phyloP scores from a whole-genome alignment of 2,113 vertebrate species.

The Picathartes gymnocephalus region DNA sequence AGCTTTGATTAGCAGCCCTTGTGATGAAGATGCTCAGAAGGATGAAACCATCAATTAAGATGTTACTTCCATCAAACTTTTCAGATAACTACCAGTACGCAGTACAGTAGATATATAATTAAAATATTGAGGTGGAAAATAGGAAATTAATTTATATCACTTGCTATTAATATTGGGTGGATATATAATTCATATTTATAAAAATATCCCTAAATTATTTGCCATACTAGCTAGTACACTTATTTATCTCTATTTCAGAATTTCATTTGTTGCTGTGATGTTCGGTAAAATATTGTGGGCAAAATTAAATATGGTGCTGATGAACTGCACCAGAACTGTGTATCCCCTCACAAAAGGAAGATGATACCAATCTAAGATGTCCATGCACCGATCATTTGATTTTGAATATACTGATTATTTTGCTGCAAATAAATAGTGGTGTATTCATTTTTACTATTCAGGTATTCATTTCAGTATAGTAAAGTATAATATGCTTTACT shows the following conservation, averaged over 20 bases:
- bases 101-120: neutral
- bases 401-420: neutral
- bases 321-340: neutral
- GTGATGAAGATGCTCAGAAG: neutral
- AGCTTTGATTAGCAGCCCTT: neutral
- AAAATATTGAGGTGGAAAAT: neutral
- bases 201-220: neutral
- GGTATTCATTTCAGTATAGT: neutral
- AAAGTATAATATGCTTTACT: neutral
- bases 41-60: neutral
- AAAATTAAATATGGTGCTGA: neutral
- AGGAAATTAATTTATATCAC: neutral
- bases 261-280: neutral
- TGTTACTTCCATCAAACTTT: neutral
- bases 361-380: neutral
- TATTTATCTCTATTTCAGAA: neutral
- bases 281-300: neutral
- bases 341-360: neutral
- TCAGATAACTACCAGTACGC: neutral
- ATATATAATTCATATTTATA: neutral
- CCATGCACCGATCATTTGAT: neutral
- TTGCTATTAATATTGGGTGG: neutral
- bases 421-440: neutral
- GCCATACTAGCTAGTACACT: neutral
- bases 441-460: neutral